A percentile compares a stretch with the other conserved stretches of the same genome.
Conservation (phyloP, 2,113 vertebrate genomes). For the Cettia cetti region DNA sequence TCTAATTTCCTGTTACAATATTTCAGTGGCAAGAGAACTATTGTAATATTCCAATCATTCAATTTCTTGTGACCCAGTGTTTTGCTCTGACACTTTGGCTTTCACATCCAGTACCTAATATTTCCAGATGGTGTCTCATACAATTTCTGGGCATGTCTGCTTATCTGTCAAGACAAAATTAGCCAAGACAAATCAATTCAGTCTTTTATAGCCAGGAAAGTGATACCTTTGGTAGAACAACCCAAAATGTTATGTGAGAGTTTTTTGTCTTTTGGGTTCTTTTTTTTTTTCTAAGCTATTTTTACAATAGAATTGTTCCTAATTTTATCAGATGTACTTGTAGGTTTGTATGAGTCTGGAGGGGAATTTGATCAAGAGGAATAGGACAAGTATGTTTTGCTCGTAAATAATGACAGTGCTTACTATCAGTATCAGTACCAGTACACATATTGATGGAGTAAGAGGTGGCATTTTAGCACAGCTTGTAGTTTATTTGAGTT, state of each 20-base stretch:
- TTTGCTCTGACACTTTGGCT: background rate
- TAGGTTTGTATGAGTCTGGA: background rate
- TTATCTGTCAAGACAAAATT: background rate
- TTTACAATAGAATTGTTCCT: background rate
- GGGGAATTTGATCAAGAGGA: background rate
- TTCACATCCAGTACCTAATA: background rate
- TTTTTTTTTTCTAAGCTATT: background rate
- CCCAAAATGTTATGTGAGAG: background rate
- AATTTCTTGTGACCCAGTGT: background rate
- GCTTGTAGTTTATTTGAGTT: background rate
- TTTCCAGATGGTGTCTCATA: background rate
- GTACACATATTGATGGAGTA: background rate
- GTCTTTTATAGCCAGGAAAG: background rate
- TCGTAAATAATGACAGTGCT: background rate
- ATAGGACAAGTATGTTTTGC: background rate
- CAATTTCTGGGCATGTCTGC: background rate
- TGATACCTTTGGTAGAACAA: background rate
- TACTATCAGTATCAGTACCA: background rate
- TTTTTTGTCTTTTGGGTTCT: too few relatives aligned
- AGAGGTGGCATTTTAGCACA: background rate
- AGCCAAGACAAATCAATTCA: background rate
- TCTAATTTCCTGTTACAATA: background rate
- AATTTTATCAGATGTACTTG: background rate
- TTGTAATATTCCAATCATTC: background rate
- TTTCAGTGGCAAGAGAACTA: background rate